A percentile compares a stretch with the other conserved stretches of the same genome.
These are phyloP conservation scores for Aurelia aurita complex sp. Pacific DNA, from an alignment of 30 jellyfish, hydroid and myxozoan species.

Conservation along the genomic window DNA sequence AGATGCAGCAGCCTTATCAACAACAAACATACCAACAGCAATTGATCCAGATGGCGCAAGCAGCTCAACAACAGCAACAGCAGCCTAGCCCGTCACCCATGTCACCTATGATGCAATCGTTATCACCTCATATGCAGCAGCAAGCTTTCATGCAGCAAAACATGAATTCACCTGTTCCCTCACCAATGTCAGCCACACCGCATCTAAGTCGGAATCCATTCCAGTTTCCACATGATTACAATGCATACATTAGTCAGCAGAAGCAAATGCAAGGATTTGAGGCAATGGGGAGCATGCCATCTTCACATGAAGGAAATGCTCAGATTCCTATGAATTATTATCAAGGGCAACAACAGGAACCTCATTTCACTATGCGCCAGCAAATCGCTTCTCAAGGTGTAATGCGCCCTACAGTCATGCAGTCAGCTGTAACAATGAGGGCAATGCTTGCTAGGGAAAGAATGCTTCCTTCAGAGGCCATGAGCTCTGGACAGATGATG, in stretches of 20 bases:
- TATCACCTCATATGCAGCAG: conserved; percentile 74
- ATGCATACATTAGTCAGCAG: conserved; percentile 69
- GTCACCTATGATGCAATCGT: conserved; percentile 71
- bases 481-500: conserved; percentile 70
- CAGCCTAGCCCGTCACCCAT: conserved; percentile 72
- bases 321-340: conserved; percentile 59
- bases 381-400: conserved; percentile 49
- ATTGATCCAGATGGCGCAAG: conserved; percentile 63
- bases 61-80: conserved; percentile 76
- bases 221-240: conserved; percentile 82
- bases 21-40: conserved; percentile 79
- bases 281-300: conserved; percentile 62
- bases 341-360: conserved; percentile 65
- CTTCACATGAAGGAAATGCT: conserved; percentile 52
- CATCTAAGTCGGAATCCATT: conserved; percentile 72
- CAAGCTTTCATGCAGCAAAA: conserved; percentile 72
- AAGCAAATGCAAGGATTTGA: conserved; percentile 73
- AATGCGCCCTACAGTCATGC: conserved; percentile 49
- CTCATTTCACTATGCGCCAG: conserved; percentile 47
- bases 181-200: conserved; percentile 74
- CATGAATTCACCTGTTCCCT: conserved; percentile 73
- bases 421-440: conserved; percentile 48
- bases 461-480: conserved; percentile 48
- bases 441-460: conserved; percentile 66
- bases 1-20: conserved; percentile 44